Evolutionary conservation across 2,113 vertebrate species (phyloP).

Genomic region (Coturnix japonica): DNA sequence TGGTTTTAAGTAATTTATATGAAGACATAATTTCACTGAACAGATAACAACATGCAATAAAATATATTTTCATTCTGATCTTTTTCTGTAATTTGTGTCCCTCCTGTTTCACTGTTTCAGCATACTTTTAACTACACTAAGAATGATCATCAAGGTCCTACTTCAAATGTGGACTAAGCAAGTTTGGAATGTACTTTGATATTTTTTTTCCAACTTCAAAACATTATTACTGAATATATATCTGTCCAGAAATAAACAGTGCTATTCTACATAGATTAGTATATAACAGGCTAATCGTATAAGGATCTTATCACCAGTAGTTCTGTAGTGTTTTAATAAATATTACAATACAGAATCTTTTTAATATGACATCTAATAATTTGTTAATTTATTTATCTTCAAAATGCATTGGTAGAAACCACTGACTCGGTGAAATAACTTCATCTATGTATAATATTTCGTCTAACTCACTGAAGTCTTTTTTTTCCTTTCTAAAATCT

Average conservation of each 20-base stretch:
- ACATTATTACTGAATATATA: background rate
- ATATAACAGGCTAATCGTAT: background rate
- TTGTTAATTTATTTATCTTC: background rate
- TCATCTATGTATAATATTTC: background rate
- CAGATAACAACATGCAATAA: background rate
- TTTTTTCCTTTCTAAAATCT: background rate
- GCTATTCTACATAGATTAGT: background rate
- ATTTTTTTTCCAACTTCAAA: background rate
- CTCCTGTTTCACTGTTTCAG: slow-evolving; percentile 1
- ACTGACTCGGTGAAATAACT: background rate
- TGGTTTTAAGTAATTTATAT: background rate
- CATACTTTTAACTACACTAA: background rate
- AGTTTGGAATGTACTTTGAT: background rate
- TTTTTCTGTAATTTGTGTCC: background rate
- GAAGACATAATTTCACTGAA: background rate
- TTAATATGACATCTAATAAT: background rate
- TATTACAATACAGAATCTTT: background rate
- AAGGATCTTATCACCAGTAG: background rate
- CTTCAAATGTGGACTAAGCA: background rate
- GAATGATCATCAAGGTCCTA: background rate
- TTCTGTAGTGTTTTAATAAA: background rate
- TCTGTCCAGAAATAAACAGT: background rate
- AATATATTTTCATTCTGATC: background rate
- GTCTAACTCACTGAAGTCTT: background rate
- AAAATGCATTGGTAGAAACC: background rate